phyloP scores from a whole-genome alignment of 1,140 invertebrate species.

The Dinoponera quadriceps region DNA sequence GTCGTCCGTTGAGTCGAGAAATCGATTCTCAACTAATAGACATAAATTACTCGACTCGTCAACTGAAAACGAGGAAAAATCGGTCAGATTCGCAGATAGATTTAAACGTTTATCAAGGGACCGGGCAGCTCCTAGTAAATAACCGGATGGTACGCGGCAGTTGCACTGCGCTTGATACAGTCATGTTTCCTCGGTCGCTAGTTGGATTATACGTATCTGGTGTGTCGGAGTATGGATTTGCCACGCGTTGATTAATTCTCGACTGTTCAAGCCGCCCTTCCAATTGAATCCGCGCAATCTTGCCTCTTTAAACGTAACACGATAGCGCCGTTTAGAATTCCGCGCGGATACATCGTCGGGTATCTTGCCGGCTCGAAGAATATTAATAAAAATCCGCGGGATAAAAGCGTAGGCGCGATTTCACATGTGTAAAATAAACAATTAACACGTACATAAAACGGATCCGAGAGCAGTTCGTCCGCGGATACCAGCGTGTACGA shows the following conservation, averaged over 20 bases:
- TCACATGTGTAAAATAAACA: not conserved
- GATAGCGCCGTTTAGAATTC: not conserved
- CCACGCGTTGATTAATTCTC: conserved; percentile 61
- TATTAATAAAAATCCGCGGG: not conserved
- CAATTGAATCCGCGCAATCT: conserved; percentile 49
- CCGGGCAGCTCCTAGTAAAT: conserved; percentile 34
- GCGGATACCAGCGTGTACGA: too few relatives aligned
- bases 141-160: conserved; percentile 28
- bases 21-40: not conserved
- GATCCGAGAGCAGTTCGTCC: too few relatives aligned
- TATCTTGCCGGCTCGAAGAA: not conserved
- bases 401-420: too few relatives aligned
- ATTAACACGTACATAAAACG: not conserved
- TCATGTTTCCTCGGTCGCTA: conserved; percentile 58
- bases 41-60: not conserved
- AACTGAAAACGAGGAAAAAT: not conserved
- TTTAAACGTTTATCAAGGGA: conserved; percentile 43
- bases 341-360: too few relatives aligned
- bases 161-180: conserved; percentile 52
- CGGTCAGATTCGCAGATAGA: not conserved
- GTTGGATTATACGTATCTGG: conserved; percentile 56
- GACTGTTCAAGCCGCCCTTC: conserved; percentile 51
- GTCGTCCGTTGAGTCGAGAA: too few relatives aligned
- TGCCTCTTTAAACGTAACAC: conserved; percentile 42
- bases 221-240: conserved; percentile 51